These are phyloP conservation scores for Ophraella communa DNA, from an alignment of 2,888 invertebrate genomes.

Conservation along the genomic window DNA sequence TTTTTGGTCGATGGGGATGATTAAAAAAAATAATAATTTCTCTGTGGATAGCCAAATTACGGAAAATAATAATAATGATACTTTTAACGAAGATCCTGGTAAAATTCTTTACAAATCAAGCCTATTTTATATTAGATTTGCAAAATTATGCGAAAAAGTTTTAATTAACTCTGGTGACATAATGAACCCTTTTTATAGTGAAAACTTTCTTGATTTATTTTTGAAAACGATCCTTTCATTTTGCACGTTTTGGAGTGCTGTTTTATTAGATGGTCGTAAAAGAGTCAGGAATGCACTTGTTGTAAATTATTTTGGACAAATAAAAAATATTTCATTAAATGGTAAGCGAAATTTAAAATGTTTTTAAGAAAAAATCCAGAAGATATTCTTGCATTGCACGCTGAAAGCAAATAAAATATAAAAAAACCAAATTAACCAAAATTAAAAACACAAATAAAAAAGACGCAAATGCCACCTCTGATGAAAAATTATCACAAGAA, in stretches of 20 bases:
- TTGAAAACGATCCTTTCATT: slow-evolving; percentile 19
- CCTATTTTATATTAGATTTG: slow-evolving; percentile 2
- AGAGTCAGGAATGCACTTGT: slow-evolving; percentile 15
- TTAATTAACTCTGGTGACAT: too few species aligned
- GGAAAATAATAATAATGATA: too few species aligned
- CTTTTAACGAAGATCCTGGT: not conserved
- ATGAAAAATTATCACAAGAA: slow-evolving; percentile 2
- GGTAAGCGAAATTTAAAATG: too few species aligned
- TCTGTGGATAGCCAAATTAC: too few species aligned
- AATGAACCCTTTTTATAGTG: not conserved
- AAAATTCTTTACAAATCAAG: slow-evolving; percentile 1
- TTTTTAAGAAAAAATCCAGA: too few species aligned
- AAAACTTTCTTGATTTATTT: not conserved
- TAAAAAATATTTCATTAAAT: too few species aligned
- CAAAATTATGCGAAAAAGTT: too few species aligned
- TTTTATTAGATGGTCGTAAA: slow-evolving; percentile 8
- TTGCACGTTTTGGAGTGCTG: slow-evolving; percentile 20
- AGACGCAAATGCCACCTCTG: not conserved
- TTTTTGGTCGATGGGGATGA: too few species aligned
- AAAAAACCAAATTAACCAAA: not conserved
- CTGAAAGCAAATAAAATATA: too few species aligned
- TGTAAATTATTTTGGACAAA: slow-evolving; percentile 20
- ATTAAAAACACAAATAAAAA: not conserved
- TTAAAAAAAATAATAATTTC: too few species aligned
- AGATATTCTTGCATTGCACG: too few species aligned